Evolutionary conservation across 2,797 vertebrate genomes (phyloP).

Genomic region (Gymnoscopelus microlampas): DNA sequence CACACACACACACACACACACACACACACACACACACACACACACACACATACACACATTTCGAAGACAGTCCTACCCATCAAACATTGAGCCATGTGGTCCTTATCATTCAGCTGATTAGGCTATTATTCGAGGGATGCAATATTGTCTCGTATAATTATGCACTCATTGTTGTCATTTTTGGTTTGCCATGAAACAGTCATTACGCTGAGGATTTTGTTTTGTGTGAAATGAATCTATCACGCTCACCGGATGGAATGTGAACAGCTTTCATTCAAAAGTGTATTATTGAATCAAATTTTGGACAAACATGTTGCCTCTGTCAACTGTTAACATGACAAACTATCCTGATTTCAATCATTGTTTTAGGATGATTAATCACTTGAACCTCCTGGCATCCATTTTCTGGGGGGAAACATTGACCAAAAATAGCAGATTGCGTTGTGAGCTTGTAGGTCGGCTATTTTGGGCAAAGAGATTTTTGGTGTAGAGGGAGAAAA

Average conservation of each 20-base stretch:
- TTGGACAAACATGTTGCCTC: constrained; percentile 17
- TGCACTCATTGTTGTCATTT: constrained; percentile 34
- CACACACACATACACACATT: too few species aligned
- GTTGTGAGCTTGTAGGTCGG: too few species aligned
- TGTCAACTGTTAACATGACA: too few species aligned
- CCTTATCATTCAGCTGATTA: constrained; percentile 52
- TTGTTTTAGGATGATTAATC: neutral
- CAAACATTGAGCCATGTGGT: constrained; percentile 42
- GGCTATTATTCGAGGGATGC: constrained; percentile 57
- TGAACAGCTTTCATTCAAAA: constrained; percentile 34
- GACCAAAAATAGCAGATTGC: too few species aligned
- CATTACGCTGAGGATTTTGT: constrained; percentile 51
- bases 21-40: too few species aligned
- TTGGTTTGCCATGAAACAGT: constrained; percentile 47
- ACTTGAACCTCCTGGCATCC: too few species aligned
- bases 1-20: too few species aligned
- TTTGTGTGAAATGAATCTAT: constrained; percentile 57
- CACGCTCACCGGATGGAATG: constrained; percentile 16
- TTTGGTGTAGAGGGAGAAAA: too few species aligned
- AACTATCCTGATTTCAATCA: neutral
- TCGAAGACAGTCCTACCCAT: constrained; percentile 42
- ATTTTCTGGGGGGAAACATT: too few species aligned
- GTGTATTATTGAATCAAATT: constrained; percentile 12
- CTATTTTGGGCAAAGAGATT: too few species aligned
- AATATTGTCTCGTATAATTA: constrained; percentile 68